A percentile compares a stretch with the other conserved stretches of the same genome.
phyloP scores from a whole-genome alignment of 2,113 vertebrate genomes.

The Sylvietta virens region DNA sequence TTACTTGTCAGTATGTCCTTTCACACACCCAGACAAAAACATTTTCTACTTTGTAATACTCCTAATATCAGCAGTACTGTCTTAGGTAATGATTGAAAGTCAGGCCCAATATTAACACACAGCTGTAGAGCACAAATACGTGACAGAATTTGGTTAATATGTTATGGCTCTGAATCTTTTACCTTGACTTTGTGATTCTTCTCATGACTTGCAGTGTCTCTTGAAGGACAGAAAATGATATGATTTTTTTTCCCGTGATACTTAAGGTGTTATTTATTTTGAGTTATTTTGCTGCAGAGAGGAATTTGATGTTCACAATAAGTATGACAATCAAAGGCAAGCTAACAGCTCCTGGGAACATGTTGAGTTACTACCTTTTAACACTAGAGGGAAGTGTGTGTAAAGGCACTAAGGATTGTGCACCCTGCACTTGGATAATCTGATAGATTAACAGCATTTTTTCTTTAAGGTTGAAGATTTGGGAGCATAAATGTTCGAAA shows the following conservation, averaged over 20 bases:
- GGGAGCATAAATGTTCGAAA: background rate
- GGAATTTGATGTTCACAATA: background rate
- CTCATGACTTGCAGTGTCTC: background rate
- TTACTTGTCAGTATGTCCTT: background rate
- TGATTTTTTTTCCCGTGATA: background rate
- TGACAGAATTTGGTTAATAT: conserved; percentile 5
- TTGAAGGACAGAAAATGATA: background rate
- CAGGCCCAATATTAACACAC: background rate
- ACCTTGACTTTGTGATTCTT: background rate
- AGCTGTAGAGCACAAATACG: background rate
- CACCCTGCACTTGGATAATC: background rate
- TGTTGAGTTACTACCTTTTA: conserved; percentile 4
- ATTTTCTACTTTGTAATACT: background rate
- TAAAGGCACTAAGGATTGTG: conserved; percentile 9
- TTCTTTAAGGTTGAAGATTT: background rate
- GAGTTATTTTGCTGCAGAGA: background rate
- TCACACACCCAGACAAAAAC: background rate
- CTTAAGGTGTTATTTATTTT: background rate
- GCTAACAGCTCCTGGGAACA: background rate
- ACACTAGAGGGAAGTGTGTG: conserved; percentile 58
- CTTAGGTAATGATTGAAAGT: background rate
- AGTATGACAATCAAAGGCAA: background rate
- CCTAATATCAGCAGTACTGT: background rate
- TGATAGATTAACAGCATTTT: background rate
- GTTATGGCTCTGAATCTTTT: background rate